Base-by-base conservation (phyloP, 2,888 invertebrate genomes). In the Conistra vaccinii region DNA sequence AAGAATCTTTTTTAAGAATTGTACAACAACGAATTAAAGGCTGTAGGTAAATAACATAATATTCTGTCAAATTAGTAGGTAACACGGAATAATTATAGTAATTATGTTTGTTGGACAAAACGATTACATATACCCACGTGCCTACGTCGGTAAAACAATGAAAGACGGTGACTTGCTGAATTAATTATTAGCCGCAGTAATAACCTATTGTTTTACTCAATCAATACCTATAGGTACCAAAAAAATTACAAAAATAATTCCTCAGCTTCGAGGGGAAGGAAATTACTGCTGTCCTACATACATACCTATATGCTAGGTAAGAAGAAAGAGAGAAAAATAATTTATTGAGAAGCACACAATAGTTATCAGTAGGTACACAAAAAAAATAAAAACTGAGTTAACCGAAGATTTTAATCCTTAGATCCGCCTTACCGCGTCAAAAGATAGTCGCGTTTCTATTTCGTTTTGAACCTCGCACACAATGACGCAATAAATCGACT, bases 21-120 rank as follows among this genome's bases (percentile, higher is more conserved):
- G 0, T 42, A n/a, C 20, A 42, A n/a, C 14, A 32, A 10, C 14
- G 6, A 42, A 75, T 26, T 73, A 53, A n/a, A 32, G 6, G 2
- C 20, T 17, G 14, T 26, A 39, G n/a, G 6, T 77, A 14, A 12
- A 17, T 4, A 12, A 23, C 23, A 35, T 45, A 45, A 39, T 75
- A 77, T 78, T 69, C 39, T 51, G 58, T 78, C 29, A 66, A 78
- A 80, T 70, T 83, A 57, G 10, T 70, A 17, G 17, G 5, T n/a
- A 57, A n/a, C 48, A 83, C 39, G 14, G 20, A 39, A 58, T 72
- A 58, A 82, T 82, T 48, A 84, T 63, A 23, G 45, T 58, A 58
- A 72, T 80, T 67, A 79, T 39, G 1, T 61, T 45, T 61, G 61
- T 61, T 51, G 60, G 29, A 58, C 51, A 45, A 70, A 66, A 26